Percentiles rank a stretch among this genome's conserved stretches.
Conservation (phyloP, 2,113 vertebrate species). For the Cyphomyrus discorhynchus region DNA sequence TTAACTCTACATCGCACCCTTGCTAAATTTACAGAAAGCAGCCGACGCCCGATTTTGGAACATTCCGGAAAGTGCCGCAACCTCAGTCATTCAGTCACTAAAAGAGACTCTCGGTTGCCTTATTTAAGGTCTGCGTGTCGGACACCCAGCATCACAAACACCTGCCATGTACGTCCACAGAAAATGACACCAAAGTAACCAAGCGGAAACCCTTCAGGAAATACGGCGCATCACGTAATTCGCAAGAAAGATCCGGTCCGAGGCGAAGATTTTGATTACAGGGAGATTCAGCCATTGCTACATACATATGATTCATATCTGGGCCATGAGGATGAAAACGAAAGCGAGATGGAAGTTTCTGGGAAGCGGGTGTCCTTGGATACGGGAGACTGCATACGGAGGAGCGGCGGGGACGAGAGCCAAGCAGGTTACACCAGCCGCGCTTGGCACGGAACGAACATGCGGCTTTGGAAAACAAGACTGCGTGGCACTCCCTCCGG, state of each 20-base stretch:
- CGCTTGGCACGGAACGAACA: background rate
- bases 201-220: background rate
- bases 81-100: background rate
- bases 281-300: background rate
- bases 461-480: background rate
- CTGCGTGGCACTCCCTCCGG: background rate
- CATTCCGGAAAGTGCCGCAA: background rate
- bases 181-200: background rate
- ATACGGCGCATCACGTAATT: background rate
- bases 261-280: background rate
- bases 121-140: background rate
- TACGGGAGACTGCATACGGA: background rate
- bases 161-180: background rate
- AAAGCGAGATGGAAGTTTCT: background rate
- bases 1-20: slow-evolving; percentile 25
- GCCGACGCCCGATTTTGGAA: background rate
- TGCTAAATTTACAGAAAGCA: background rate
- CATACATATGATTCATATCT: background rate
- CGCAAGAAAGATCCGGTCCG: background rate
- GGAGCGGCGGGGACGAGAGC: background rate
- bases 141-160: background rate
- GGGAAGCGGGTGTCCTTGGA: background rate
- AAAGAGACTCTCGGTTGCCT: background rate
- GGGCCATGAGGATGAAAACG: background rate
- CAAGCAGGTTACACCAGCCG: background rate